Base-by-base conservation (phyloP, 2,797 vertebrate genomes). In the Pseudochirops corinnae region DNA sequence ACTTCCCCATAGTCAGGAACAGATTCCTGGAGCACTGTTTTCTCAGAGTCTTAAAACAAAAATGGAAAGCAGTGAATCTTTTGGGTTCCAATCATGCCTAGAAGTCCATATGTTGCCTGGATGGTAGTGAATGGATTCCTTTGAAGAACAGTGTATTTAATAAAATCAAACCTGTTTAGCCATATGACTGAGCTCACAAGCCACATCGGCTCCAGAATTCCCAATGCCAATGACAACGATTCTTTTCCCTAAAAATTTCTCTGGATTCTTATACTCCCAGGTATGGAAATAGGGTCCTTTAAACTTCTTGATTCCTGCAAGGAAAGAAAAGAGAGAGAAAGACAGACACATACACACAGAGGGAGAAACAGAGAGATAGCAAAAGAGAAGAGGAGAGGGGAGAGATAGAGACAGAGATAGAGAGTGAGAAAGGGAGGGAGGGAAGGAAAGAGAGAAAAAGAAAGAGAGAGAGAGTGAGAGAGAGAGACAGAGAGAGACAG, bases 151-250 rank as follows among this genome's bases (percentile, higher is more conserved):
- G 9, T 57, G 46, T 56, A 33, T 93, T 50, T 90, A 18, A n/a
- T 57, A 87, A 57, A 87, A 9, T 5, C 39, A 56, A 74, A 99
- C 99, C 98, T 99, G 99, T 91, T 99, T 91, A 95, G 99, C 99
- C 7, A 92, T 96, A 95, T 99, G 98, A 95, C 99, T 99, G 52
- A 99, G 98, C 97, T 99, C 99, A 94, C 99, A 99, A 0, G 99
- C 99, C 57, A 99, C 98, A 96, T 99, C 99, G 1, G 98, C 99
- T 39, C 99, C 99, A 0, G 99, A 99, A 93, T 99, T 99, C 31
- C 99, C 99, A 0, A 99, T 98, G 28, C 99, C 99, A 0, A 99
- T 95, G 94, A 99, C 98, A 92, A 99, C 87, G 16, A 99, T 99
- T 94, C 98, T 99, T 97, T 99, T 99, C 90, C 99, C 98, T 18